phyloP scores from a whole-genome alignment of 2,888 invertebrate genomes.

The Heteromyza rotundicornis region DNA sequence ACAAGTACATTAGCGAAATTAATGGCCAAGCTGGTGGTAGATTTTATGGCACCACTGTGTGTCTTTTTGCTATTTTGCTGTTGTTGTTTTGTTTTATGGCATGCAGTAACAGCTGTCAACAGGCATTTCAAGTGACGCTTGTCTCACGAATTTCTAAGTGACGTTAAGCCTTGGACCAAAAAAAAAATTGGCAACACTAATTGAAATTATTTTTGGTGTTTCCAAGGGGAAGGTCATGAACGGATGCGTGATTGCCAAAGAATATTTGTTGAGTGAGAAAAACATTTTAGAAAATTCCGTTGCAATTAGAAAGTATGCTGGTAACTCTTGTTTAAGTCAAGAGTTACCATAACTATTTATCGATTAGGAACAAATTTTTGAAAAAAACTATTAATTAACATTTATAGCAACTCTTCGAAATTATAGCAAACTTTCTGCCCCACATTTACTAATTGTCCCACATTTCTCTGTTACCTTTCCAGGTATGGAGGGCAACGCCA shows the following conservation, averaged over 20 bases:
- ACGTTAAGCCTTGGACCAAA: background rate
- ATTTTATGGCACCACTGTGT: background rate
- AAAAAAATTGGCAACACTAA: background rate
- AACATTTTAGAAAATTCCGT: no score
- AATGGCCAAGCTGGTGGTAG: background rate
- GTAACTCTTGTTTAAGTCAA: background rate
- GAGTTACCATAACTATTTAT: no score
- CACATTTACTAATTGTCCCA: slow-evolving; percentile 20
- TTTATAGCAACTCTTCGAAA: background rate
- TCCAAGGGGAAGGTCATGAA: slow-evolving; percentile 11
- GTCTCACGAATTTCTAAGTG: background rate
- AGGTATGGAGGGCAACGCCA: slow-evolving; percentile 58
- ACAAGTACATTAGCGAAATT: no score
- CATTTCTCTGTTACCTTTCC: slow-evolving; percentile 11
- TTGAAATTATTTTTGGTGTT: slow-evolving; percentile 3
- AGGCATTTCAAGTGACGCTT: background rate
- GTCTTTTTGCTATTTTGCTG: background rate
- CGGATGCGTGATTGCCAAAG: background rate
- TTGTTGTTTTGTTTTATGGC: background rate
- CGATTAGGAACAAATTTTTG: no score
- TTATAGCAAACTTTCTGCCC: slow-evolving; percentile 19
- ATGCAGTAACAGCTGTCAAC: background rate
- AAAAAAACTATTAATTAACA: no score
- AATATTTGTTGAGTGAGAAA: background rate
- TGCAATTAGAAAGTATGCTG: no score